Conservation (phyloP, 2,113 vertebrate species). For the Rhabdomys dilectus region DNA sequence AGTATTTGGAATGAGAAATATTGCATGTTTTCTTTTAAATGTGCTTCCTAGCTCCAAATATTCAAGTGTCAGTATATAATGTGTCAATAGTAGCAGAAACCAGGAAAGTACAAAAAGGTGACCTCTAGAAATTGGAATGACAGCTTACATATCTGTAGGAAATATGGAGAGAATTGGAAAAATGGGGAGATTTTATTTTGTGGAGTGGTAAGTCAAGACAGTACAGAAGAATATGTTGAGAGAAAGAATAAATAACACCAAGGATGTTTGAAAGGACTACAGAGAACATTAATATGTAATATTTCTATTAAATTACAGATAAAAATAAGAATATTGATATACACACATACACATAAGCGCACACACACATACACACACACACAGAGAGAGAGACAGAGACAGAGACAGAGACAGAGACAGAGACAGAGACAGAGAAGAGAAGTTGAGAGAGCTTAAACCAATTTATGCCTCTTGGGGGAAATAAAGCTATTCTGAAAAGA, state of each 20-base stretch:
- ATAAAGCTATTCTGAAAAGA: too few species aligned
- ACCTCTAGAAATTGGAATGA: background rate
- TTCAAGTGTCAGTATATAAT: background rate
- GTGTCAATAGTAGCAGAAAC: background rate
- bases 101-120: background rate
- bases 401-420: background rate
- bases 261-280: background rate
- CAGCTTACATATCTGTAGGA: background rate
- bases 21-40: background rate
- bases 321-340: background rate
- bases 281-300: background rate
- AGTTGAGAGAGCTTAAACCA: background rate
- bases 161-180: background rate
- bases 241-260: background rate
- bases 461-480: too few species aligned
- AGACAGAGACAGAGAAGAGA: background rate
- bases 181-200: background rate
- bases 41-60: background rate
- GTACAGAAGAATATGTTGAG: background rate
- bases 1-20: background rate
- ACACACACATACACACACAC: too few species aligned
- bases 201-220: background rate
- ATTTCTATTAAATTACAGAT: background rate
- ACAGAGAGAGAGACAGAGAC: background rate
- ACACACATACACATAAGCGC: background rate